A percentile compares a stretch with the other conserved stretches of the same genome.
Conservation (phyloP, 2,888 invertebrate genomes). For the Scaptomyza parva region DNA sequence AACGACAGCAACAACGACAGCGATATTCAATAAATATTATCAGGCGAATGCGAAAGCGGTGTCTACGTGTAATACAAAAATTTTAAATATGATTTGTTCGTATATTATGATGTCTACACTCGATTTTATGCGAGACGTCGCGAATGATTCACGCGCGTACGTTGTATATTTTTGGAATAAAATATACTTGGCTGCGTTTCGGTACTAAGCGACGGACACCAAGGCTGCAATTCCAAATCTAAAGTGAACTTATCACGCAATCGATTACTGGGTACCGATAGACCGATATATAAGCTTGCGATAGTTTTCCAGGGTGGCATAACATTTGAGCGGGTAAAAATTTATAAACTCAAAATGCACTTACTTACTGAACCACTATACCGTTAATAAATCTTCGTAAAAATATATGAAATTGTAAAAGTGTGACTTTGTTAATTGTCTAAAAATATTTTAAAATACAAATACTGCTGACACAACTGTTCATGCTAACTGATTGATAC, state of each 20-base stretch:
- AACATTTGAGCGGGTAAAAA: constrained; percentile 4
- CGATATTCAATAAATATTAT: constrained; percentile 19
- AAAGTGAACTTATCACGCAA: constrained; percentile 32
- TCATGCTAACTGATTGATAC: not conserved
- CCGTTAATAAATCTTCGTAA: not conserved
- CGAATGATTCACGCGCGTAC: constrained; percentile 71
- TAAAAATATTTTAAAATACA: not conserved
- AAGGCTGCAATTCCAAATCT: constrained; percentile 58
- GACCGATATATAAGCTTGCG: constrained; percentile 17
- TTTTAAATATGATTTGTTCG: constrained; percentile 28
- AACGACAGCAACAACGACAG: constrained; percentile 31
- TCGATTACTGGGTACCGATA: constrained; percentile 41
- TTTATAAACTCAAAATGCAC: not conserved
- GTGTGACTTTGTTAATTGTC: not conserved
- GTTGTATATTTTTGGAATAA: constrained; percentile 73
- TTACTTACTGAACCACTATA: not conserved
- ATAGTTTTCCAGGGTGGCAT: constrained; percentile 39
- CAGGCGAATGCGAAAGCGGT: constrained; percentile 8
- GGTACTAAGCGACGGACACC: constrained; percentile 44
- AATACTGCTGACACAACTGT: constrained; percentile 1
- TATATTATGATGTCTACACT: constrained; percentile 60
- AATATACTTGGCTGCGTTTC: constrained; percentile 38
- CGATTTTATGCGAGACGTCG: constrained; percentile 52
- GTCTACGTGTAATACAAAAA: constrained; percentile 48
- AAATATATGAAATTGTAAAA: not conserved